Evolutionary conservation across 2,888 invertebrate genomes (phyloP), one percentile per base, ranked within the genome.

Genomic region (Platyscelio sp.): DNA sequence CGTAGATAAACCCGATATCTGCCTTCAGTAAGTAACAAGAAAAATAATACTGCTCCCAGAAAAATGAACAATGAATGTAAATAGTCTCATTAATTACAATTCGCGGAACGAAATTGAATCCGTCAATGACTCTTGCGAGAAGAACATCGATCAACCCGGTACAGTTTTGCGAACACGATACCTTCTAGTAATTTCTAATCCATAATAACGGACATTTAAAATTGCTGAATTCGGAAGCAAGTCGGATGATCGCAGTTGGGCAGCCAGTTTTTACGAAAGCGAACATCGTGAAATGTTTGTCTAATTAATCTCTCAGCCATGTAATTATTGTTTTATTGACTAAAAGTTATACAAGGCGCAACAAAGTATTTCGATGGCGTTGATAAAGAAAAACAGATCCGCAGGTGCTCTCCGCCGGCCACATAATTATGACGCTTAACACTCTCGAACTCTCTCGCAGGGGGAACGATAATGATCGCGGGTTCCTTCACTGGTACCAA

Each of bases 301-400:
- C 76, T 84, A 85, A 85, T 85, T 81, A 77, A 81, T 85, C 80
- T 85, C 80, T 85, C 85, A 85, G 85, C 77, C 80, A 51, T 67
- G 74, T 85, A 80, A 85, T 81, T 81, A 81, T 80, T 77, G 78
- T 78, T 81, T 81, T 85, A 81, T 77, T 78, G 77, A 70, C 81
- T 74, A 72, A 85, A 85, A 80, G 58, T 76, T 84, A 77, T 80
- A 68, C 74, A 70, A 71, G 72, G 49, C 72, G 71, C 80, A 81
- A 74, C 76, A 80, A 84, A 56, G 70, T 80, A 70, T 68, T 60
- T 79, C 70, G 83, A 83, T 74, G 83, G 67, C 68, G 63, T 68
- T 83, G 83, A 83, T 83, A 83, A 83, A 72, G 74, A 68, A 63
- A 75, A 83, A 82, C 83, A 74, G 77, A 78, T 83, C 83, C 61